These are phyloP conservation scores for Ahaetulla prasina DNA, from an alignment of 2,113 vertebrate species.

Conservation along the genomic window DNA sequence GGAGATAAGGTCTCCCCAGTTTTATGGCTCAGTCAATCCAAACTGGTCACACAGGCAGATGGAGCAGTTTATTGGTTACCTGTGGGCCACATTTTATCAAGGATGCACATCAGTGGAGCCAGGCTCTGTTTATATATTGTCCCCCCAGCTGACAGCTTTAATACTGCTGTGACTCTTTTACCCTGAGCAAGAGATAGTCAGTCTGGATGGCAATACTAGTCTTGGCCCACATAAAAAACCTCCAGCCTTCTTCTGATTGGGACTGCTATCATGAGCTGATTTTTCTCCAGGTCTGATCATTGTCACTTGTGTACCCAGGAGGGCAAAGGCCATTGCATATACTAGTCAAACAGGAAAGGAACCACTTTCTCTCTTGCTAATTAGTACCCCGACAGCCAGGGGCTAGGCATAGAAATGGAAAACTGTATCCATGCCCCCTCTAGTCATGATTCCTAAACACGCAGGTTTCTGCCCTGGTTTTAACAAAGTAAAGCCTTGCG, in stretches of 20 bases:
- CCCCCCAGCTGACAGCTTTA: conserved; percentile 64
- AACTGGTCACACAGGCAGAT: conserved; percentile 62
- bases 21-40: conserved; percentile 69
- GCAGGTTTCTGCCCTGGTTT: conserved; percentile 1
- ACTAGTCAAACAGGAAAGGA: conserved; percentile 63
- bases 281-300: conserved; percentile 57
- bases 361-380: conserved; percentile 48
- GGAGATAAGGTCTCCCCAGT: conserved; percentile 59
- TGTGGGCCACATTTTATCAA: conserved; percentile 63
- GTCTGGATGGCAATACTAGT: conserved; percentile 33
- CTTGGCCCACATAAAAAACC: conserved; percentile 27
- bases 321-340: conserved; percentile 51
- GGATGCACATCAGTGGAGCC: conserved; percentile 63
- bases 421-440: conserved; percentile 42
- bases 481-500: neutral
- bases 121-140: conserved; percentile 64
- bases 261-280: neutral
- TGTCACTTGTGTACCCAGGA: conserved; percentile 38
- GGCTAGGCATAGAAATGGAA: conserved; percentile 47
- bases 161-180: conserved; percentile 65
- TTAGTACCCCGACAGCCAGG: conserved; percentile 40
- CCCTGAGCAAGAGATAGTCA: conserved; percentile 54
- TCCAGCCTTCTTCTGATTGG: conserved; percentile 27
- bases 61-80: conserved; percentile 53
- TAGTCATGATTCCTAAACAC: conserved; percentile 51